These are phyloP conservation scores for Dipus sagitta DNA, from an alignment of 2,797 vertebrate genomes.

Conservation along the genomic window DNA sequence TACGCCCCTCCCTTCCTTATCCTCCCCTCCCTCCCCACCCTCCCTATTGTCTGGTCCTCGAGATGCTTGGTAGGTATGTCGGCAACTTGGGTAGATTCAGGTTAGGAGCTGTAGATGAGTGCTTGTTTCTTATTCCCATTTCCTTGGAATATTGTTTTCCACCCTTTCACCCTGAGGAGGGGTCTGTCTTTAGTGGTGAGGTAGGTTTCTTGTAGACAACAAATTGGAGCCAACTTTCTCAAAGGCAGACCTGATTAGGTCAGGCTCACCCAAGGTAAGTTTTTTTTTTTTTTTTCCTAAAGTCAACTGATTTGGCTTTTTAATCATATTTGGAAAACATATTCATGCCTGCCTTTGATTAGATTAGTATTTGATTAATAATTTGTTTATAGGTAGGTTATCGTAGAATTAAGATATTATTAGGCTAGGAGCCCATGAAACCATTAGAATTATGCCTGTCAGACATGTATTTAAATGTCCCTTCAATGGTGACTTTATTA, in stretches of 20 bases:
- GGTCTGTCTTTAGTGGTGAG: too few relatives aligned
- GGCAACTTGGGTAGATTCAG: too few relatives aligned
- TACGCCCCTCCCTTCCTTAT: too few relatives aligned
- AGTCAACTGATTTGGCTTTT: neutral
- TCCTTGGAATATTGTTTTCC: too few relatives aligned
- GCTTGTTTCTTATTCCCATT: too few relatives aligned
- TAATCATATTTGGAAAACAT: neutral
- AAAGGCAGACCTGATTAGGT: neutral
- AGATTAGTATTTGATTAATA: neutral
- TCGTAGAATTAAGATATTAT: neutral
- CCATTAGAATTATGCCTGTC: neutral
- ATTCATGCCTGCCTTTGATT: neutral
- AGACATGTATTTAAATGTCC: neutral
- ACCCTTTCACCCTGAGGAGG: too few relatives aligned
- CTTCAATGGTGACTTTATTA: neutral
- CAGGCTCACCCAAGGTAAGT: neutral
- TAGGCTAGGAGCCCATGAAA: neutral
- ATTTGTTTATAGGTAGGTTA: neutral
- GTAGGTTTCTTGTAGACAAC: too few relatives aligned
- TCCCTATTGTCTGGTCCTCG: too few relatives aligned
- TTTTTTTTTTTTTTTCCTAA: slow-evolving; percentile 29
- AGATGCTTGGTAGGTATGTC: too few relatives aligned
- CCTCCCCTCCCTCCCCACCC: too few relatives aligned
- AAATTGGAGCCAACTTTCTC: neutral
- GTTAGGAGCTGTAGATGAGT: too few relatives aligned